Conservation (phyloP, 2,113 vertebrate species). For the Pomatostomus ruficeps region DNA sequence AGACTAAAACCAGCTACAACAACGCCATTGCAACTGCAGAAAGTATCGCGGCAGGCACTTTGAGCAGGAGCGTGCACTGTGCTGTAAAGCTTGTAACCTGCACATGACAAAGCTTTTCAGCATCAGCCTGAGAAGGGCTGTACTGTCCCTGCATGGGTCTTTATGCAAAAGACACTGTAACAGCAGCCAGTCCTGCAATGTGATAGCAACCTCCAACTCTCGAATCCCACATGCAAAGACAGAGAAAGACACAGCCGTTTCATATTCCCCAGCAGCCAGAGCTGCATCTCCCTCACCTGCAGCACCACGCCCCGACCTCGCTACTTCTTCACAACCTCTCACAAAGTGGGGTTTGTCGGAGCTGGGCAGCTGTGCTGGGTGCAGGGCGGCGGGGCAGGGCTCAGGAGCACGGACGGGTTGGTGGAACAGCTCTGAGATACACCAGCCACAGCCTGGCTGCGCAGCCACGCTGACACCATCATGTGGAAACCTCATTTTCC, state of each 20-base stretch:
- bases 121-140: not conserved
- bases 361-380: not conserved
- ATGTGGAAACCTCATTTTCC: not conserved
- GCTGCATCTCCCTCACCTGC: not conserved
- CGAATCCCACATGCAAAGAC: not conserved
- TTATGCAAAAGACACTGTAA: not conserved
- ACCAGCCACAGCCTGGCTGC: not conserved
- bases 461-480: not conserved
- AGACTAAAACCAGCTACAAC: not conserved
- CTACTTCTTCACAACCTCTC: not conserved
- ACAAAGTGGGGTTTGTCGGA: not conserved
- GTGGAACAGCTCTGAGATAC: not conserved
- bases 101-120: not conserved
- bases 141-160: not conserved
- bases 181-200: not conserved
- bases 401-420: accelerated
- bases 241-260: not conserved
- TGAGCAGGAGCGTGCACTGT: not conserved
- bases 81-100: not conserved
- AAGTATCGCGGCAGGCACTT: not conserved
- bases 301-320: accelerated
- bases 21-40: not conserved
- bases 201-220: not conserved
- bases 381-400: not conserved
- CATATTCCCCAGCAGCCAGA: not conserved